Percentiles rank a stretch among this genome's conserved stretches.
phyloP scores from a whole-genome alignment of 2,888 invertebrate genomes.

The Pterostichus madidus region DNA sequence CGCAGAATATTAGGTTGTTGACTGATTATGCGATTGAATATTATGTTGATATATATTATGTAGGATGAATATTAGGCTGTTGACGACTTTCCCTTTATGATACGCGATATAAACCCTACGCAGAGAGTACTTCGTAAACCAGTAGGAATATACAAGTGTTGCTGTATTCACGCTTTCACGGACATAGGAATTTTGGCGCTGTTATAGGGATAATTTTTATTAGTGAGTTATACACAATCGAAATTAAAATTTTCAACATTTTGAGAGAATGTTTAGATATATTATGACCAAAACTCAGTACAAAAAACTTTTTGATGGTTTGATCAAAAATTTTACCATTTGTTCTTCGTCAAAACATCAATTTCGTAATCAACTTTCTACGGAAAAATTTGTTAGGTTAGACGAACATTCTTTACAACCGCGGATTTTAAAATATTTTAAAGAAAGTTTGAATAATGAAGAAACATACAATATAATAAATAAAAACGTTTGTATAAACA shows the following conservation, averaged over 20 bases:
- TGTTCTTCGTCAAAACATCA: constrained; percentile 45
- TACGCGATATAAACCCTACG: too few relatives aligned
- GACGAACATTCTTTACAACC: constrained; percentile 60
- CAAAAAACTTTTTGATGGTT: constrained; percentile 46
- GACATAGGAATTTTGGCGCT: too few relatives aligned
- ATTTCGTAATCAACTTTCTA: constrained; percentile 27
- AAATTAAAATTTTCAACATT: background rate
- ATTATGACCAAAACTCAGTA: constrained; percentile 55
- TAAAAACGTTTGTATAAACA: constrained; percentile 29
- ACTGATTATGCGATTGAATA: too few relatives aligned
- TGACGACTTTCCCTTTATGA: too few relatives aligned
- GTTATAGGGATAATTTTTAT: too few relatives aligned
- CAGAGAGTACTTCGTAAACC: too few relatives aligned
- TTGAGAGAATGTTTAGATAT: constrained; percentile 52
- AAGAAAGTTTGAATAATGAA: constrained; percentile 46
- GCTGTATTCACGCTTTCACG: too few relatives aligned
- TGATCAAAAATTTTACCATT: constrained; percentile 47
- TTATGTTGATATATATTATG: too few relatives aligned
- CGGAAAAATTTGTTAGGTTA: constrained; percentile 59
- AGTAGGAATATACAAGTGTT: too few relatives aligned
- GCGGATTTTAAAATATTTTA: constrained; percentile 67
- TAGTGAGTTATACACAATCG: too few relatives aligned
- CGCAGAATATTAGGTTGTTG: too few relatives aligned
- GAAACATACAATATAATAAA: constrained; percentile 17
- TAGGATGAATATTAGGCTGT: too few relatives aligned